phyloP scores from a whole-genome alignment of 2,888 invertebrate genomes.

The Nomada lathburiana region DNA sequence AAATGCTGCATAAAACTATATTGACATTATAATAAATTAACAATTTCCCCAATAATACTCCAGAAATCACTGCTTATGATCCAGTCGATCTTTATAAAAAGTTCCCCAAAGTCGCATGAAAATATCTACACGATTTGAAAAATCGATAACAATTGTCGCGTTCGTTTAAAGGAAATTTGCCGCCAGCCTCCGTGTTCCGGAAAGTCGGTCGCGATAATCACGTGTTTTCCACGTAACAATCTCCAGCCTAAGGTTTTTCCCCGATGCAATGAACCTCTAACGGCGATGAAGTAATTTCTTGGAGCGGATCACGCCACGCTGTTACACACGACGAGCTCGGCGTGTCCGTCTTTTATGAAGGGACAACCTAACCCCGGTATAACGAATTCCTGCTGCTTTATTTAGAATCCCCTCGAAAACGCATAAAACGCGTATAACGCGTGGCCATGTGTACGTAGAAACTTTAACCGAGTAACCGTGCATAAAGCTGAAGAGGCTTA shows the following conservation, averaged over 20 bases:
- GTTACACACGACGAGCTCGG: slow-evolving; percentile 1
- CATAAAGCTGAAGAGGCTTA: slow-evolving; percentile 67
- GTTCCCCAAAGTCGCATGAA: too few species aligned
- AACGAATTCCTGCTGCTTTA: slow-evolving; percentile 70
- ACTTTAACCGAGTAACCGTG: slow-evolving; percentile 51
- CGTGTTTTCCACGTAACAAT: not conserved
- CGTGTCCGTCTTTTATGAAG: slow-evolving; percentile 49
- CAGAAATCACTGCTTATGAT: too few species aligned
- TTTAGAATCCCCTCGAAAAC: slow-evolving; percentile 78
- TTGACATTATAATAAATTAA: too few species aligned
- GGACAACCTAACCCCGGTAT: slow-evolving; percentile 47
- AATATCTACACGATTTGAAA: too few species aligned
- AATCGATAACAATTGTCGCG: too few species aligned
- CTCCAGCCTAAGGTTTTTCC: not conserved
- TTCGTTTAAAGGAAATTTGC: too few species aligned
- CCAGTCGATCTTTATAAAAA: too few species aligned
- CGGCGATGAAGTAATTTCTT: slow-evolving; percentile 41
- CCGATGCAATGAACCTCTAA: slow-evolving; percentile 22
- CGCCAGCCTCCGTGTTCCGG: too few species aligned
- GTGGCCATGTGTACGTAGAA: slow-evolving; percentile 65
- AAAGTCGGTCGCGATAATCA: not conserved
- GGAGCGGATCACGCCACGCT: slow-evolving; percentile 6
- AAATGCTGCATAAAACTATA: too few species aligned
- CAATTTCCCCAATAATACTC: too few species aligned
- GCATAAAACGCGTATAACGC: slow-evolving; percentile 73